A percentile compares a stretch with the other conserved stretches of the same genome.
These are phyloP conservation scores for Doryteuthis pealeii DNA, from an alignment of 1,140 invertebrate genomes.

Conservation along the genomic window DNA sequence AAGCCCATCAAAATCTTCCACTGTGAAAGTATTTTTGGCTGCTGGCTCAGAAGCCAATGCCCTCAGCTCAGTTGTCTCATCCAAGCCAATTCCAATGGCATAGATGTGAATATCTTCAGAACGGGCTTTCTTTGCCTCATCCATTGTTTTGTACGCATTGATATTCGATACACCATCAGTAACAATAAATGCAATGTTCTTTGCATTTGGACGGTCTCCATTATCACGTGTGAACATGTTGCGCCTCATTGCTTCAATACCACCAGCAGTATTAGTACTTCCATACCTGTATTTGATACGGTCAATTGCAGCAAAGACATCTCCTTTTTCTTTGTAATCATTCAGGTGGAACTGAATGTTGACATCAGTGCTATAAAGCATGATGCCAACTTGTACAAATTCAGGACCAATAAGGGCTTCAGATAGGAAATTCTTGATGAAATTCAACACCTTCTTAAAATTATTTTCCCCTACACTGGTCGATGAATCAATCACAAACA, in stretches of 20 bases:
- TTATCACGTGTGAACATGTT: conserved; percentile 37
- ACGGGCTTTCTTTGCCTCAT: conserved; percentile 24
- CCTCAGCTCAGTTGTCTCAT: conserved; percentile 28
- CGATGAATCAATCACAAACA: conserved; percentile 34
- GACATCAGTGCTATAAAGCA: conserved; percentile 35
- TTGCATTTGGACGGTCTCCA: conserved; percentile 21
- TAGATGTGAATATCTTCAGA: conserved; percentile 32
- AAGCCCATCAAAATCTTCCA: conserved; percentile 29
- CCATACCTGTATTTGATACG: conserved; percentile 30
- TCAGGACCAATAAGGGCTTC: conserved; percentile 33
- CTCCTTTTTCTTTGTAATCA: conserved; percentile 18
- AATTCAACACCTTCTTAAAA: conserved; percentile 33
- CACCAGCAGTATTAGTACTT: conserved; percentile 41
- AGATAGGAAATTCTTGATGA: conserved; percentile 30
- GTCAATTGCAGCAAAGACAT: conserved; percentile 27
- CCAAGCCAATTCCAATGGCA: conserved; percentile 32
- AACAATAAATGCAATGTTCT: conserved; percentile 38
- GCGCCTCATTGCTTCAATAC: conserved; percentile 27
- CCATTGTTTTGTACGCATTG: conserved; percentile 27
- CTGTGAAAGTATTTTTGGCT: conserved; percentile 28
- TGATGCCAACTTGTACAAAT: conserved; percentile 31
- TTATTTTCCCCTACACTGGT: conserved; percentile 33
- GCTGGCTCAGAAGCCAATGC: conserved; percentile 29
- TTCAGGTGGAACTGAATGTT: conserved; percentile 36
- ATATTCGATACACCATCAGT: conserved; percentile 48